These are phyloP conservation scores for Megaleporinus macrocephalus DNA, from an alignment of 2,113 vertebrate species.

Conservation along the genomic window DNA sequence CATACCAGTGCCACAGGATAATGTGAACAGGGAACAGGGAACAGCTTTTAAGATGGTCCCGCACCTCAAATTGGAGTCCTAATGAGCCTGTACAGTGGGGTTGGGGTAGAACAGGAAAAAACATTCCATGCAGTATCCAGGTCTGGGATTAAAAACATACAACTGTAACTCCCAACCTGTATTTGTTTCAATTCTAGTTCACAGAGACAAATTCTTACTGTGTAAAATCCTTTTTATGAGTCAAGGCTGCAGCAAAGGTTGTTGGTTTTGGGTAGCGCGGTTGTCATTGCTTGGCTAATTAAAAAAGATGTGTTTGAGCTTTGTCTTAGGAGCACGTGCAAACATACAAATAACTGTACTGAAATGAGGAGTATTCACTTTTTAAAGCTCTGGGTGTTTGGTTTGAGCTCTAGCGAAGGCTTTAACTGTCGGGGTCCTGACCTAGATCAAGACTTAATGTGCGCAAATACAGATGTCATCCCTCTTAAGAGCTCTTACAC, in stretches of 20 bases:
- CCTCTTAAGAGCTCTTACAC: not conserved
- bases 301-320: conserved; percentile 40
- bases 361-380: too few relatives aligned
- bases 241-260: not conserved
- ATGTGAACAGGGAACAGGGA: too few relatives aligned
- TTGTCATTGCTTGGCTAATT: conserved; percentile 45
- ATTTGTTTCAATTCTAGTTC: not conserved
- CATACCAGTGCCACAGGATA: too few relatives aligned
- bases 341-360: not conserved
- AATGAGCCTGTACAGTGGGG: too few relatives aligned
- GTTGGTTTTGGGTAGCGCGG: conserved; percentile 38
- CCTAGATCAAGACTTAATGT: not conserved
- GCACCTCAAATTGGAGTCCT: too few relatives aligned
- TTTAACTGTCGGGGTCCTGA: not conserved
- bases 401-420: not conserved
- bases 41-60: too few relatives aligned
- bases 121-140: not conserved
- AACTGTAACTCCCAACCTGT: not conserved
- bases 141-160: not conserved
- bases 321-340: conserved; percentile 25
- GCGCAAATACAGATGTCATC: not conserved
- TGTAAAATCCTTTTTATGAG: not conserved
- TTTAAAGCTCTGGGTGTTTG: too few relatives aligned
- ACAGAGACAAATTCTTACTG: not conserved
- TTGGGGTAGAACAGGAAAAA: too few relatives aligned